Evolutionary conservation across 2,888 invertebrate genomes (phyloP).

Genomic region (Ornithoptera priamus): DNA sequence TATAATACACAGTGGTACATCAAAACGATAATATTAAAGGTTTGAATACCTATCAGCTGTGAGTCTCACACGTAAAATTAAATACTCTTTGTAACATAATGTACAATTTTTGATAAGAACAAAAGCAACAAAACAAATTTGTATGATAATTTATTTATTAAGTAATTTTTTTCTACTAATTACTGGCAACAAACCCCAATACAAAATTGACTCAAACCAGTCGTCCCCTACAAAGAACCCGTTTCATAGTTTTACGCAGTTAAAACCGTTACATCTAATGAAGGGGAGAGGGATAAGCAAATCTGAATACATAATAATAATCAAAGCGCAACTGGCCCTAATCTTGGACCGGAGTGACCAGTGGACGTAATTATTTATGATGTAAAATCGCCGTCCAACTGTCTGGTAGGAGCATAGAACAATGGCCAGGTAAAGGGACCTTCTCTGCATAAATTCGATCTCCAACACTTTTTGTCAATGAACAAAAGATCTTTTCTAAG

Average conservation of each 20-base stretch:
- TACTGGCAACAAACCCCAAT: constrained; percentile 56
- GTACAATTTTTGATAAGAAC: neutral
- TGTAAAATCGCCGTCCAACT: constrained; percentile 68
- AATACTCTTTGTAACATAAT: neutral
- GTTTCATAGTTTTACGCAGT: constrained; percentile 79
- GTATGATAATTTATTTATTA: neutral
- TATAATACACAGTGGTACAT: no score
- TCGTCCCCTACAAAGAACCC: constrained; percentile 70
- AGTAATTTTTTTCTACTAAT: constrained; percentile 18
- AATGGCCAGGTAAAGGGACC: constrained; percentile 74
- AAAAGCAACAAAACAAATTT: neutral
- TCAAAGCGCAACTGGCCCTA: constrained; percentile 73
- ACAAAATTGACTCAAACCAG: constrained; percentile 63
- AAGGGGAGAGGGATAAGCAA: constrained; percentile 75
- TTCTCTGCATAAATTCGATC: constrained; percentile 73
- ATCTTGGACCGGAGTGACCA: constrained; percentile 65
- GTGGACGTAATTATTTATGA: constrained; percentile 76
- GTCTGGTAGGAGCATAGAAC: constrained; percentile 73
- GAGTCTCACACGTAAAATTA: no score
- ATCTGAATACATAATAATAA: constrained; percentile 69
- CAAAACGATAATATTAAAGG: no score
- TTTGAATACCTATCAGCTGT: no score
- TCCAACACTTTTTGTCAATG: constrained; percentile 75
- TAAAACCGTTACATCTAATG: constrained; percentile 80
- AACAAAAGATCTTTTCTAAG: constrained; percentile 77